Evolutionary conservation across 2,888 invertebrate genomes (phyloP).

Genomic region (Aporophyla nigra): DNA sequence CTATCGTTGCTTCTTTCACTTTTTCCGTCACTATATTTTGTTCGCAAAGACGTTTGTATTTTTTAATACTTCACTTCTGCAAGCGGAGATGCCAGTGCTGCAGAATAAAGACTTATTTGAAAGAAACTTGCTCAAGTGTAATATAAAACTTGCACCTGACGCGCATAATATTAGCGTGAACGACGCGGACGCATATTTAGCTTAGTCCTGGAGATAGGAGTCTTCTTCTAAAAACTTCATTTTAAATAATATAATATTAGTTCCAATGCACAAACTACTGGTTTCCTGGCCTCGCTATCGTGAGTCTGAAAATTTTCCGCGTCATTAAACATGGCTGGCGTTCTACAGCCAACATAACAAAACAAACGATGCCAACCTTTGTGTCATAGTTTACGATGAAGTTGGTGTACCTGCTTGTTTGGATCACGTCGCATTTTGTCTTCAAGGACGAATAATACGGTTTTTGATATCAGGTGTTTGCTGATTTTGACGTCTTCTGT

Average conservation of each 20-base stretch:
- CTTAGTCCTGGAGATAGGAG: conserved; percentile 27
- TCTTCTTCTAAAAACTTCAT: conserved; percentile 51
- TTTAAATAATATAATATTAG: conserved; percentile 72
- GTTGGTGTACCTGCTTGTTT: conserved; percentile 69
- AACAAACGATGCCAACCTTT: conserved; percentile 72
- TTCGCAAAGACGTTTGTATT: conserved; percentile 43
- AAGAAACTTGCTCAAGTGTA: conserved; percentile 32
- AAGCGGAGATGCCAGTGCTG: background rate
- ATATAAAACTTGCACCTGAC: conserved; percentile 50
- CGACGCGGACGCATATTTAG: conserved; percentile 46
- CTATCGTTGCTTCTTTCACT: background rate
- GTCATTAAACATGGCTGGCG: conserved; percentile 79
- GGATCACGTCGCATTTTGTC: conserved; percentile 36
- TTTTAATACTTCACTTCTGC: conserved; percentile 32
- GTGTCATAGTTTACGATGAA: conserved; percentile 74
- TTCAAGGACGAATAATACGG: conserved; percentile 36
- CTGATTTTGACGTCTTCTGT: background rate
- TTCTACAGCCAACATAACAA: conserved; percentile 68
- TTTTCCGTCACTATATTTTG: conserved; percentile 22
- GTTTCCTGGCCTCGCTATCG: conserved; percentile 73
- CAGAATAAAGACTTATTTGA: conserved; percentile 36
- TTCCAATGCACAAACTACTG: conserved; percentile 80
- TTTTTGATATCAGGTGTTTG: conserved; percentile 9
- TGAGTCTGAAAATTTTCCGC: conserved; percentile 81
- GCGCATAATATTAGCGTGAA: conserved; percentile 48